phyloP scores from a whole-genome alignment of 2,113 vertebrate genomes.

The Rhynchomys soricoides region DNA sequence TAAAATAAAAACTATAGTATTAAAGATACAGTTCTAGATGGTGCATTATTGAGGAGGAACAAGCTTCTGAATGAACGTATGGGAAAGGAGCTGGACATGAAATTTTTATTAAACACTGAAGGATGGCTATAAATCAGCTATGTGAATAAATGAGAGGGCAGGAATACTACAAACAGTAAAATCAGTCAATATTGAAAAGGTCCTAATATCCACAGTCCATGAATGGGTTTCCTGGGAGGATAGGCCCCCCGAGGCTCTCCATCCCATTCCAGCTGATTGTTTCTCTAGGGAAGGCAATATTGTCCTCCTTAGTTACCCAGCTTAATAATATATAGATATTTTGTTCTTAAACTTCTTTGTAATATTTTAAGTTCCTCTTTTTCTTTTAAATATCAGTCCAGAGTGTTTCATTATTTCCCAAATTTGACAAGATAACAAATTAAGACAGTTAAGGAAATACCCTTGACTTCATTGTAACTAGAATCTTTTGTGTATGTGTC shows the following conservation, averaged over 20 bases:
- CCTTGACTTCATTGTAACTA: neutral
- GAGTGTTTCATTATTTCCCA: neutral
- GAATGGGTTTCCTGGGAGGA: neutral
- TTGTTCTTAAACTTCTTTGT: neutral
- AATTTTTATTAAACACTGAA: neutral
- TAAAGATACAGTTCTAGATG: constrained; percentile 5
- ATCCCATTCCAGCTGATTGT: neutral
- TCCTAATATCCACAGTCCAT: too few species aligned
- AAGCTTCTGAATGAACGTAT: neutral
- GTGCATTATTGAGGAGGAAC: neutral
- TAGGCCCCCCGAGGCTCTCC: neutral
- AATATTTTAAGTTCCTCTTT: neutral
- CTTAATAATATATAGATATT: neutral
- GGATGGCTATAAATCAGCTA: neutral
- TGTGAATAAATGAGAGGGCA: neutral
- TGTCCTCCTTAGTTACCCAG: neutral
- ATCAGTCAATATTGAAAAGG: neutral
- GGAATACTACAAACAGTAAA: neutral
- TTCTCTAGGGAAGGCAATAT: neutral
- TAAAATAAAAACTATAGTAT: neutral
- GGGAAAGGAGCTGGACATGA: neutral
- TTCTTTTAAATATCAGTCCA: constrained; percentile 7
- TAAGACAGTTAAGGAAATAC: neutral
- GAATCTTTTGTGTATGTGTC: neutral
- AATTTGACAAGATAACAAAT: constrained; percentile 14